Percentiles rank a stretch among this genome's conserved stretches.
Conservation (phyloP, 2,797 vertebrate species). For the Lepilemur septentrionalis region DNA sequence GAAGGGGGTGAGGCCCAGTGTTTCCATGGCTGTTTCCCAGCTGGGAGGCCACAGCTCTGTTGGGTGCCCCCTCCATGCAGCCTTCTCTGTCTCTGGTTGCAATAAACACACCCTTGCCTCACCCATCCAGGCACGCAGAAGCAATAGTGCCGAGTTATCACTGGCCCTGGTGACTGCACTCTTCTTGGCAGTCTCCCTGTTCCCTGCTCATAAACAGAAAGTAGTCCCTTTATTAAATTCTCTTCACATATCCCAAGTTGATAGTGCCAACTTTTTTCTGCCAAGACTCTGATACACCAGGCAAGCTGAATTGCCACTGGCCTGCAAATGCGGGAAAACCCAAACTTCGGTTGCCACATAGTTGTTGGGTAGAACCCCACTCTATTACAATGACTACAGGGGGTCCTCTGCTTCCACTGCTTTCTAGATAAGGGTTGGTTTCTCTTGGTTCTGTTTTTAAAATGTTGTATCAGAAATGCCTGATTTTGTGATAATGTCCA, state of each 20-base stretch:
- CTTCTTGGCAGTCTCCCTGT: background rate
- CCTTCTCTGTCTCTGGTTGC: background rate
- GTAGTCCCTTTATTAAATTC: background rate
- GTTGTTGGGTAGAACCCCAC: background rate
- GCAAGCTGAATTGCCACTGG: background rate
- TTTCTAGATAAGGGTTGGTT: background rate
- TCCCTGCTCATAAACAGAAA: background rate
- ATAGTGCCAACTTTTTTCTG: background rate
- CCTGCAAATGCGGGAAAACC: background rate
- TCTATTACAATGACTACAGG: background rate
- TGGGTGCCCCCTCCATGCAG: background rate
- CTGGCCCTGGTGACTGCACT: background rate
- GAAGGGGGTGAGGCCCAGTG: background rate
- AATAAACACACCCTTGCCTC: background rate
- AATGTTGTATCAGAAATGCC: background rate
- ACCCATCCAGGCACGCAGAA: background rate
- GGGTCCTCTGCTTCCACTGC: background rate
- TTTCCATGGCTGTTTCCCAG: background rate
- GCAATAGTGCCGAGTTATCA: background rate
- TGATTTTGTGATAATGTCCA: background rate
- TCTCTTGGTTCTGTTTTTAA: background rate
- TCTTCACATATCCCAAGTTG: background rate
- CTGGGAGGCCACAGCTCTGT: background rate
- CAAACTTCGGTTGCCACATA: background rate
- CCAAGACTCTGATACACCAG: background rate